Conservation (phyloP, 2,888 invertebrate species). For the Agriopis aurantiaria region DNA sequence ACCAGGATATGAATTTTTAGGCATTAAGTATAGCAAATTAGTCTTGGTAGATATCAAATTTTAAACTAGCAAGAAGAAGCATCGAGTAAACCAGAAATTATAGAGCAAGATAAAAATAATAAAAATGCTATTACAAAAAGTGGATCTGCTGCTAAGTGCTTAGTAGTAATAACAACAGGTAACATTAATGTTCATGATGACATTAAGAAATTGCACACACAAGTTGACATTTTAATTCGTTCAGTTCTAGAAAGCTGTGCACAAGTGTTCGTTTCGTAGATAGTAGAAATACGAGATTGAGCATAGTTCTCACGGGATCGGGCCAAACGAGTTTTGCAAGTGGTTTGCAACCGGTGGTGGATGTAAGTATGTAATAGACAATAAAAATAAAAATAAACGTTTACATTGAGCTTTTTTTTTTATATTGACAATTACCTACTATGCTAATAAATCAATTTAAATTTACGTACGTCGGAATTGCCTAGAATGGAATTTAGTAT, state of each 20-base stretch:
- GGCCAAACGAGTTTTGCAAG: constrained; percentile 42
- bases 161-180: neutral
- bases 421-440: neutral
- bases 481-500: neutral
- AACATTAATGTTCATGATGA: neutral
- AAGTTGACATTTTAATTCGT: constrained; percentile 30
- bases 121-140: neutral
- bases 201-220: constrained; percentile 13
- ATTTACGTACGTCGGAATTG: neutral
- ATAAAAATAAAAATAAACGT: constrained; percentile 29
- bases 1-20: neutral
- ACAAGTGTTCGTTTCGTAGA: constrained; percentile 34
- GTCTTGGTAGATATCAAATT: too few relatives aligned
- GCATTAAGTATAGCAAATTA: too few relatives aligned
- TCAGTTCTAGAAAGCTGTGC: constrained; percentile 41
- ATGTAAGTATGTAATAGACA: constrained; percentile 33
- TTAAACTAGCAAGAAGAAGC: too few relatives aligned
- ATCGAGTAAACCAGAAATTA: too few relatives aligned
- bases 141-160: too few relatives aligned
- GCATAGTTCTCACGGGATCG: constrained; percentile 45
- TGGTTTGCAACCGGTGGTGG: constrained; percentile 35
- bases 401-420: constrained; percentile 12
- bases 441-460: neutral
- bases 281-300: constrained; percentile 43
- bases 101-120: neutral